Evolutionary conservation across 2,797 vertebrate species (phyloP).

Genomic region (Tachyglossus aculeatus): DNA sequence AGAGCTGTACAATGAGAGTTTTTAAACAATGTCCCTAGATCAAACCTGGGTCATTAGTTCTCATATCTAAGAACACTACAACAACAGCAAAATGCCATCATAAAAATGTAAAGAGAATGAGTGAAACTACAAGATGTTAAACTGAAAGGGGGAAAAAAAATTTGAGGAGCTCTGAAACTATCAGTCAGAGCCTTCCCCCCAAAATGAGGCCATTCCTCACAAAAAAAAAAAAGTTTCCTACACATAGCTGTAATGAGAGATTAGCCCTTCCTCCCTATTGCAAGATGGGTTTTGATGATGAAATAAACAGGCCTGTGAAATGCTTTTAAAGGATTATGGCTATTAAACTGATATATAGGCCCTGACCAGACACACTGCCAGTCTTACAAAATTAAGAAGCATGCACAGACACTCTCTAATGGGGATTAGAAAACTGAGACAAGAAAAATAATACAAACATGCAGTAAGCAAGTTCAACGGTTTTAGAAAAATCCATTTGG

Average conservation of each 20-base stretch:
- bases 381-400: not conserved
- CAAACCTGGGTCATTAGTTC: not conserved
- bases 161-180: not conserved
- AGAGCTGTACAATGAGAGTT: too few relatives aligned
- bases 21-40: not conserved
- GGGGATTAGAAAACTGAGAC: not conserved
- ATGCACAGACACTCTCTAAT: not conserved
- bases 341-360: not conserved
- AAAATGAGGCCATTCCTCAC: slow-evolving; percentile 1
- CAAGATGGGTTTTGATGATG: not conserved
- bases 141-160: not conserved
- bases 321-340: not conserved
- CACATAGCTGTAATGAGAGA: not conserved
- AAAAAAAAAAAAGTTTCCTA: not conserved
- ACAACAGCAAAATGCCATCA: not conserved
- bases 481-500: not conserved
- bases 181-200: rapidly evolving
- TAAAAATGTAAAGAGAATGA: not conserved
- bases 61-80: not conserved
- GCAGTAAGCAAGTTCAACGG: slow-evolving; percentile 1
- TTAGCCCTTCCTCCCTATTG: not conserved
- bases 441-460: not conserved
- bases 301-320: slow-evolving; percentile 7
- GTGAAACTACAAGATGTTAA: not conserved
- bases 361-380: not conserved